Conservation (phyloP, 2,888 invertebrate species). For the Neoascia interrupta region DNA sequence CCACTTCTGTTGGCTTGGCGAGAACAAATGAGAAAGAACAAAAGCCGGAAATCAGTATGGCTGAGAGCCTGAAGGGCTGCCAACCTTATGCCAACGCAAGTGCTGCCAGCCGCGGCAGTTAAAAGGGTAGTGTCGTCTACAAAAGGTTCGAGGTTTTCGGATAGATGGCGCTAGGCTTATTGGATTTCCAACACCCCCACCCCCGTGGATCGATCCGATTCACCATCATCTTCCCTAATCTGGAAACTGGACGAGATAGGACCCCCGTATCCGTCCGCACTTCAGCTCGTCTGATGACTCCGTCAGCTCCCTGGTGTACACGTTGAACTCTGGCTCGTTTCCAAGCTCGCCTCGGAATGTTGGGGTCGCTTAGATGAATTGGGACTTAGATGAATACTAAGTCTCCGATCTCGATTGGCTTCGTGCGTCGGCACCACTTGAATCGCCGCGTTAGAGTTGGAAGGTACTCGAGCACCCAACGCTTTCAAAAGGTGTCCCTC, state of each 20-base stretch:
- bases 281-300: conserved; percentile 35
- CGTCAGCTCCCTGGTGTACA: conserved; percentile 36
- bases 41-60: no score
- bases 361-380: conserved; percentile 62
- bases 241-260: not conserved
- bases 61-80: no score
- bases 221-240: conserved; percentile 17
- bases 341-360: conserved; percentile 68
- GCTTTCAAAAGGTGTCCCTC: conserved; percentile 35
- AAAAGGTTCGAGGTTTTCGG: no score
- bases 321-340: conserved; percentile 63
- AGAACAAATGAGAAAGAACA: no score
- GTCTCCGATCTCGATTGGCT: conserved; percentile 33
- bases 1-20: no score
- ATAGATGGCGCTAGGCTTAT: no score
- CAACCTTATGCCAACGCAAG: no score
- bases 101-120: no score
- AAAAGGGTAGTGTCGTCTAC: no score
- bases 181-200: conserved; percentile 15
- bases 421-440: conserved; percentile 53
- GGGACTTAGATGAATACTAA: conserved; percentile 58
- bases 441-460: conserved; percentile 50
- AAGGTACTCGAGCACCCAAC: conserved; percentile 41
- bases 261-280: conserved; percentile 17
- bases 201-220: conserved; percentile 29